A percentile compares a stretch with the other conserved stretches of the same genome.
Evolutionary conservation across 2,888 invertebrate species (phyloP).

Genomic region (Koerneria pararmatus): DNA sequence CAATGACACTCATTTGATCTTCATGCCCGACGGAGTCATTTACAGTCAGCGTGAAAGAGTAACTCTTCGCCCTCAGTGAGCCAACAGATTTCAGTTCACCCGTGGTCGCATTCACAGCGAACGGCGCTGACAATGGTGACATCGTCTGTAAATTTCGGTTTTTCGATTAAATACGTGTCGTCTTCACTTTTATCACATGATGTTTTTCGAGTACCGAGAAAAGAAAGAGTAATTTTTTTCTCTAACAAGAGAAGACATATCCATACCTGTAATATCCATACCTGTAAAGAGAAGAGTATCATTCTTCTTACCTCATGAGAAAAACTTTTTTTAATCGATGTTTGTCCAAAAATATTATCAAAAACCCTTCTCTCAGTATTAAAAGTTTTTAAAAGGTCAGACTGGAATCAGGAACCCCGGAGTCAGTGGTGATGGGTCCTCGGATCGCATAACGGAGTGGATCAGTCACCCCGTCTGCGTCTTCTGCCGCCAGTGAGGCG

Average conservation of each 20-base stretch:
- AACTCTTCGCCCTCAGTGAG: neutral
- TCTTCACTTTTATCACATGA: too few relatives aligned
- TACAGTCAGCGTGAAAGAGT: constrained; percentile 16
- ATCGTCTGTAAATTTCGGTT: neutral
- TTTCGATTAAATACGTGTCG: neutral
- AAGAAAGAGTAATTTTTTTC: too few relatives aligned
- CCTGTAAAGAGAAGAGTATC: too few relatives aligned
- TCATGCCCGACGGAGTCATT: constrained; percentile 9
- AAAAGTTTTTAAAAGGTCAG: too few relatives aligned
- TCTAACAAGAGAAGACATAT: too few relatives aligned
- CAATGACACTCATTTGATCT: constrained; percentile 16
- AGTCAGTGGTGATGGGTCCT: constrained; percentile 10
- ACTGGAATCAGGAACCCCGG: too few relatives aligned
- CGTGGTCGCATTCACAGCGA: constrained; percentile 3
- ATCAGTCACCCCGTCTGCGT: neutral
- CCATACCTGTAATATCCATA: too few relatives aligned
- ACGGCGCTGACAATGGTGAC: constrained; percentile 5
- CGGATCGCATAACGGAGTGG: constrained; percentile 2
- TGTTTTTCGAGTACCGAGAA: too few relatives aligned
- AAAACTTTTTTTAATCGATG: too few relatives aligned
- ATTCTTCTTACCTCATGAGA: too few relatives aligned
- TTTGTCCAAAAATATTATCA: too few relatives aligned
- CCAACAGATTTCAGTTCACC: neutral
- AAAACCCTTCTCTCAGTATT: too few relatives aligned
- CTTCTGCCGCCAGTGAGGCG: neutral